A percentile compares a stretch with the other conserved stretches of the same genome.
Evolutionary conservation across 2,797 vertebrate genomes (phyloP).

Genomic region (Gymnoscopelus microlampas): DNA sequence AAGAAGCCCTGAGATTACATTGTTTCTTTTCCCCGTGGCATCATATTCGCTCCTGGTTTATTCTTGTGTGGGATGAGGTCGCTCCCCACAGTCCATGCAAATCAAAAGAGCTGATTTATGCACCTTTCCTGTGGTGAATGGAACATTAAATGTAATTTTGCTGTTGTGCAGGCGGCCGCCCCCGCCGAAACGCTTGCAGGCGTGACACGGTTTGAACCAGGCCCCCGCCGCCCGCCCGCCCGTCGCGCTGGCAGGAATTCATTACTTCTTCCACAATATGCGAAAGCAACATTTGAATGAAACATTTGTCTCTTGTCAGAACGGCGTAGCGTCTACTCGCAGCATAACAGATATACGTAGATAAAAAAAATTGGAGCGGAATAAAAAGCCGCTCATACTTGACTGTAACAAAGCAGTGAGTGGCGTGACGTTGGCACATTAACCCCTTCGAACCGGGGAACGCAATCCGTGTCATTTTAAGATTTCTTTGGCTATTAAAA

Average conservation of each 20-base stretch:
- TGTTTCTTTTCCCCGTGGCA: constrained; percentile 87
- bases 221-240: constrained; percentile 73
- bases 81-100: constrained; percentile 92
- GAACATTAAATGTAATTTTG: constrained; percentile 99
- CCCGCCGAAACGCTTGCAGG: constrained; percentile 65
- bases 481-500: too few relatives aligned
- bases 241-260: constrained; percentile 82
- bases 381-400: constrained; percentile 40
- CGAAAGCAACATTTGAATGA: constrained; percentile 98
- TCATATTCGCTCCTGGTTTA: constrained; percentile 90
- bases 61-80: constrained; percentile 86
- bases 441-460: too few relatives aligned
- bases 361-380: constrained; percentile 50
- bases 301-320: constrained; percentile 99
- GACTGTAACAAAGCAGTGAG: constrained; percentile 78
- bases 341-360: constrained; percentile 66
- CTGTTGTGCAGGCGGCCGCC: constrained; percentile 81
- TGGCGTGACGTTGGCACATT: constrained; percentile 72
- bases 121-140: constrained; percentile 87
- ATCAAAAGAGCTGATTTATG: constrained; percentile 97
- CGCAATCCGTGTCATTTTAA: too few relatives aligned
- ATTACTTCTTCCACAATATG: constrained; percentile 96
- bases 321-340: constrained; percentile 84
- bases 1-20: constrained; percentile 89
- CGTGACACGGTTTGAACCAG: constrained; percentile 89